phyloP scores from a whole-genome alignment of 2,797 vertebrate genomes.

The Phoeniculus purpureus region DNA sequence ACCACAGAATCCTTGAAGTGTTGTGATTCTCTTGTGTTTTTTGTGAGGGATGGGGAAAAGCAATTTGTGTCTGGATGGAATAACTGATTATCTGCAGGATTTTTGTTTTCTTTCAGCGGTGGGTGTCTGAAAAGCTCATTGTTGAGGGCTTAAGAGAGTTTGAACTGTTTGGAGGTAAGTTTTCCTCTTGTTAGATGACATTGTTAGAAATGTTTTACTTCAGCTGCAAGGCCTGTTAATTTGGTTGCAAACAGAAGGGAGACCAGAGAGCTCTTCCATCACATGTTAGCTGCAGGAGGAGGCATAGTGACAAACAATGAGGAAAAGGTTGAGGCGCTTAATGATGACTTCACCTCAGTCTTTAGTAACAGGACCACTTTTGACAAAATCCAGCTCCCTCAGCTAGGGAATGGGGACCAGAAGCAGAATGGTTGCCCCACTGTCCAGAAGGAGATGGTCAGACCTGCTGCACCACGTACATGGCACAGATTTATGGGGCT shows the following conservation, averaged over 20 bases:
- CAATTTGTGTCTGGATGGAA: slow-evolving; percentile 1
- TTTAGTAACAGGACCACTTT: too few species aligned
- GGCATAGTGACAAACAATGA: too few species aligned
- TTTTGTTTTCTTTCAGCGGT: slow-evolving; percentile 84
- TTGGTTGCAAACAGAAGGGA: not conserved
- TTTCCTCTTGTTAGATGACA: fast-evolving
- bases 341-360: too few species aligned
- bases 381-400: too few species aligned
- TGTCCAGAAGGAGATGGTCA: too few species aligned
- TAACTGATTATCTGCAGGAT: slow-evolving; percentile 58
- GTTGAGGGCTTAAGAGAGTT: slow-evolving; percentile 98
- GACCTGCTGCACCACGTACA: too few species aligned
- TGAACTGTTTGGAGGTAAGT: slow-evolving; percentile 97
- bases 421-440: too few species aligned
- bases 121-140: slow-evolving; percentile 98
- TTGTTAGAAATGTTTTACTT: not conserved
- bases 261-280: too few species aligned
- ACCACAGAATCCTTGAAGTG: not conserved
- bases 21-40: not conserved
- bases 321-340: too few species aligned
- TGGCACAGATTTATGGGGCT: too few species aligned
- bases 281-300: too few species aligned
- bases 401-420: too few species aligned
- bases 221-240: not conserved
- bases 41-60: not conserved